These are phyloP conservation scores for Molanna angustata DNA, from an alignment of 2,888 invertebrate genomes.

Conservation along the genomic window DNA sequence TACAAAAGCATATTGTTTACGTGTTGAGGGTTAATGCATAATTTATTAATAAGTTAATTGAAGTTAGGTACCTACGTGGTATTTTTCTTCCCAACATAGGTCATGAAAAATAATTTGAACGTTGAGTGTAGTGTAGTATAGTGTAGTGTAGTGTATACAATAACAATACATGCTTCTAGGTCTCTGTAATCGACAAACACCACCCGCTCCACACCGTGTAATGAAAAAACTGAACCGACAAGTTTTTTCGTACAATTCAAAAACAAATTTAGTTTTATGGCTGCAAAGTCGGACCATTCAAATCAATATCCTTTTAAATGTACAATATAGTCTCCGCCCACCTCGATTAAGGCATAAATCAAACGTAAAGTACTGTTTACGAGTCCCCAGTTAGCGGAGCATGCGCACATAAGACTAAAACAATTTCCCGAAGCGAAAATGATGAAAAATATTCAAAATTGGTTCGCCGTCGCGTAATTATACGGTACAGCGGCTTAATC, in stretches of 20 bases:
- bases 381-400: constrained; percentile 11
- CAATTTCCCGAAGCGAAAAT: constrained; percentile 20
- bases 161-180: too few relatives aligned
- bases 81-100: too few relatives aligned
- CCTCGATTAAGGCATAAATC: constrained; percentile 12
- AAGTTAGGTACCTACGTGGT: too few relatives aligned
- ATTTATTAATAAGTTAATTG: too few relatives aligned
- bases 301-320: constrained; percentile 9
- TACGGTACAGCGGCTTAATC: constrained; percentile 25
- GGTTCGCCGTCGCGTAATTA: constrained; percentile 30
- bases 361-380: constrained; percentile 19
- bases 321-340: constrained; percentile 7
- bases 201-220: too few relatives aligned
- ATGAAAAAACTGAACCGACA: background rate
- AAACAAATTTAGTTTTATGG: background rate
- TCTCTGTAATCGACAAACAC: too few relatives aligned
- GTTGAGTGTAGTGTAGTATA: too few relatives aligned
- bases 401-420: constrained; percentile 16
- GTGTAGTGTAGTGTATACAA: too few relatives aligned
- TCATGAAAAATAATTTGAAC: too few relatives aligned
- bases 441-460: constrained; percentile 27
- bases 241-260: background rate
- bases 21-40: too few relatives aligned
- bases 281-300: constrained; percentile 4
- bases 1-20: too few relatives aligned